These are phyloP conservation scores for Epistrophe grossulariae DNA, from an alignment of 2,888 invertebrate species.

Conservation along the genomic window DNA sequence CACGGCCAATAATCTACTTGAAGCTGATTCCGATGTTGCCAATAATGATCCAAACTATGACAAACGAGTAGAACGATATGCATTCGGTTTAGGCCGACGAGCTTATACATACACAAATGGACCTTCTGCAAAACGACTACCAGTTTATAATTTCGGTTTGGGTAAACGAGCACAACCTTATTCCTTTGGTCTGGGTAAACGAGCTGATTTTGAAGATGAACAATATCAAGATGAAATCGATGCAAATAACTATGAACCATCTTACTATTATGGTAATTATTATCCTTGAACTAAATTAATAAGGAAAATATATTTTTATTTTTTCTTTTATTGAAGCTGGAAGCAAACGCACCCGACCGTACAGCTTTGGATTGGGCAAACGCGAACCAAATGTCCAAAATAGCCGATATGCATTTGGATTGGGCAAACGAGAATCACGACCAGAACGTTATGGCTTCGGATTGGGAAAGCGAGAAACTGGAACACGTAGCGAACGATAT, in stretches of 20 bases:
- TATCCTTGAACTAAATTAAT: not conserved
- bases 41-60: constrained; percentile 78
- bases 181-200: constrained; percentile 83
- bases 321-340: constrained; percentile 54
- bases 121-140: constrained; percentile 83
- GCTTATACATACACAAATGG: constrained; percentile 83
- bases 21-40: constrained; percentile 65
- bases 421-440: constrained; percentile 85
- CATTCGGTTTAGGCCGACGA: constrained; percentile 89
- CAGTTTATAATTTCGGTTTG: constrained; percentile 83
- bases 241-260: constrained; percentile 48
- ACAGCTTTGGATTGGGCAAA: constrained; percentile 89
- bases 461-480: constrained; percentile 85
- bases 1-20: constrained; percentile 48
- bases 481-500: constrained; percentile 83
- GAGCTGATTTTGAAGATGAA: constrained; percentile 78
- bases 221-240: constrained; percentile 70
- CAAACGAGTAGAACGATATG: constrained; percentile 88
- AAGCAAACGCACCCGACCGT: constrained; percentile 86
- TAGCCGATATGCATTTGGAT: constrained; percentile 85
- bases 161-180: constrained; percentile 83
- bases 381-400: constrained; percentile 82
- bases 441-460: constrained; percentile 88
- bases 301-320: not conserved
- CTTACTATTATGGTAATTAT: constrained; percentile 60